Evolutionary conservation across 2,797 vertebrate species (phyloP).

Genomic region (Botia kubotai): DNA sequence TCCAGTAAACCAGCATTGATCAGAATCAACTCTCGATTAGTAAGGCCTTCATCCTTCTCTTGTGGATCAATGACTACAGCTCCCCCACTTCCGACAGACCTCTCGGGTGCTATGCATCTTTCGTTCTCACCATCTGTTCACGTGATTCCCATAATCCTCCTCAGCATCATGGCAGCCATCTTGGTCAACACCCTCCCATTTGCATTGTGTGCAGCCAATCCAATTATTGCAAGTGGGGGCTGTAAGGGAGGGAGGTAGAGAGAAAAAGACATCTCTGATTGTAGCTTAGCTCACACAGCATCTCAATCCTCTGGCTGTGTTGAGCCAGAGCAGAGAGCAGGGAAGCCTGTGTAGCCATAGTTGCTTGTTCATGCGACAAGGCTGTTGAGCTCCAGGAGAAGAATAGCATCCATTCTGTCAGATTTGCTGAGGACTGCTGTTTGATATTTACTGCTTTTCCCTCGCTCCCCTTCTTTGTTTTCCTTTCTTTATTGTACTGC

Average conservation of each 20-base stretch:
- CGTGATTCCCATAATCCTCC: constrained; percentile 83
- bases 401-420: constrained; percentile 69
- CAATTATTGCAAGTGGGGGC: constrained; percentile 70
- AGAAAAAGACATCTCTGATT: constrained; percentile 54
- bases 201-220: constrained; percentile 83
- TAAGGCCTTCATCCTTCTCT: constrained; percentile 23
- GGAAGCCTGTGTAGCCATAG: constrained; percentile 64
- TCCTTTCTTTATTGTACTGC: constrained; percentile 46
- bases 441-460: constrained; percentile 58
- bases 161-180: constrained; percentile 91
- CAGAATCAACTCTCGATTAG: constrained; percentile 24
- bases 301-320: constrained; percentile 67
- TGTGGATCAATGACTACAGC: constrained; percentile 38
- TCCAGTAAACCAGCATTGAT: constrained; percentile 1
- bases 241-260: constrained; percentile 56
- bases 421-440: constrained; percentile 70
- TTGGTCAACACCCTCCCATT: constrained; percentile 97
- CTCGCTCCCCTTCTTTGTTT: constrained; percentile 41
- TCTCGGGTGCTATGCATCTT: constrained; percentile 78
- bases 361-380: constrained; percentile 56
- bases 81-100: constrained; percentile 73
- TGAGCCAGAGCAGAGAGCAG: constrained; percentile 59
- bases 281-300: constrained; percentile 60
- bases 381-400: constrained; percentile 69
- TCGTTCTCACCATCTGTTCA: constrained; percentile 88